phyloP scores from a whole-genome alignment of 2,113 vertebrate species.

The Dolichallabes microphthalmus region DNA sequence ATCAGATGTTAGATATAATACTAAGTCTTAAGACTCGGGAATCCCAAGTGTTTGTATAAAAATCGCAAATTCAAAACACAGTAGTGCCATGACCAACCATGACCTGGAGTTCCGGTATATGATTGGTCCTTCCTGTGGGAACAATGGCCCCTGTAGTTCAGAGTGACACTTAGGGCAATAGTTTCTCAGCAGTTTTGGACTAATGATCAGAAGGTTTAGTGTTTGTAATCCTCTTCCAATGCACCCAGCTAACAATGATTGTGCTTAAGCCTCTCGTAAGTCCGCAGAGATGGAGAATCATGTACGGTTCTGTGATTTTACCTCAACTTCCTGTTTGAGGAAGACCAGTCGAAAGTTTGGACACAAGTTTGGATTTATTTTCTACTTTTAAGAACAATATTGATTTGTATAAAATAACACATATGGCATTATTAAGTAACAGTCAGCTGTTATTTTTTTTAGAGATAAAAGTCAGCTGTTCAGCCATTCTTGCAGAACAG shows the following conservation, averaged over 20 bases:
- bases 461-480: too few species aligned
- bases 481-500: too few species aligned
- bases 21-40: not conserved
- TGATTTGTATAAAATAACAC: too few species aligned
- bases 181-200: not conserved
- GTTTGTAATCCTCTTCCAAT: not conserved
- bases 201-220: not conserved
- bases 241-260: not conserved
- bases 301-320: not conserved
- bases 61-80: not conserved
- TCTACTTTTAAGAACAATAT: too few species aligned
- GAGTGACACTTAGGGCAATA: not conserved
- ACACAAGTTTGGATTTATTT: too few species aligned
- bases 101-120: not conserved
- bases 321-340: not conserved
- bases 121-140: constrained; percentile 5
- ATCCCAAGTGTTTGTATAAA: not conserved
- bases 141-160: not conserved
- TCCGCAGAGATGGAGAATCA: not conserved
- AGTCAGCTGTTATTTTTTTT: too few species aligned
- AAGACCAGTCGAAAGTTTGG: too few species aligned
- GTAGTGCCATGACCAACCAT: not conserved
- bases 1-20: constrained; percentile 14
- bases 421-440: too few species aligned
- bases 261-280: not conserved